Base-by-base conservation (phyloP, 2,113 vertebrate species). In the Notothenia coriiceps region DNA sequence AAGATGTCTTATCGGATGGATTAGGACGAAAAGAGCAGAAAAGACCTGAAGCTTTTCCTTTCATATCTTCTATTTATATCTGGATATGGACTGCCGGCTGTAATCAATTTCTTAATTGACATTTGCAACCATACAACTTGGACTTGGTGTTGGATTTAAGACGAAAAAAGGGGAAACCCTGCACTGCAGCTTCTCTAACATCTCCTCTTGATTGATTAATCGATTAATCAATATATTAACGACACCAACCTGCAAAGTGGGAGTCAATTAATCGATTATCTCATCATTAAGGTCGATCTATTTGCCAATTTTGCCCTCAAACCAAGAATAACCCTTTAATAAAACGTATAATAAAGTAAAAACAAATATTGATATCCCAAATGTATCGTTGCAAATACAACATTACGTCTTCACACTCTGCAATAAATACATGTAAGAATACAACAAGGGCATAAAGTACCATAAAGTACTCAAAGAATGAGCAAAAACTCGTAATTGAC, bases 71-170 rank as follows among this genome's bases (percentile, higher is more conserved):
- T 4, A 11, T 52, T 11, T 25, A 6, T 12, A 10, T 18, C 17
- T 71, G 71, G 46, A 56, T 40, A 18, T 62, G 59, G 60, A 79
- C 63, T 79, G 18, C 65, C 55, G 10, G 12, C 29, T 83, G 74
- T 69, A 14, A 46, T 43, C 4, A 78, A 79, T 75, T 54, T 35
- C 14, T 22, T 25, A 25, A 71, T 33, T 62, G 70, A 79, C 61
- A 46, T 66, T 47, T 40, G 61, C 59, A 64, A 1, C 35, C 22
- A n/a, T 17, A 17, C 78, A 77, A 87, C 85, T 87, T 86, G 75
- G 75, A 87, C 65, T 77, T 67, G 63, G 29, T 51, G 54, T 68
- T 12, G 63, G 51, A 62, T 43, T 62, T 59, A 25, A 71, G 44
- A 54, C 0, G 35, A 35, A 35, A 76, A 66, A 20, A 18, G 17